A percentile compares a stretch with the other conserved stretches of the same genome.
These are phyloP conservation scores for Cetoscarus ocellatus DNA, from an alignment of 2,797 vertebrate genomes.

Conservation along the genomic window DNA sequence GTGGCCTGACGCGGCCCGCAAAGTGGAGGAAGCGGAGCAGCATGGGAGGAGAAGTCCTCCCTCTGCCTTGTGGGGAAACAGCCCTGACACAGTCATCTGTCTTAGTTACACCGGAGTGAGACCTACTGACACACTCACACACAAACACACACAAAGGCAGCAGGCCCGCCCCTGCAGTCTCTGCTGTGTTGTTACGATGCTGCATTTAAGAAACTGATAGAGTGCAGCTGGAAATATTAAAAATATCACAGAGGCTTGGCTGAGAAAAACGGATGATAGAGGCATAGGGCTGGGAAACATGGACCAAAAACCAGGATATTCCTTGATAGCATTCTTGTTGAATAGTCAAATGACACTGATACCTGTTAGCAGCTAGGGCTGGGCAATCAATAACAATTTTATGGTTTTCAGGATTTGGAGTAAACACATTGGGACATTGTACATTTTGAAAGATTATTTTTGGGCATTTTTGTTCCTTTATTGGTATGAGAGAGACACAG, in stretches of 20 bases:
- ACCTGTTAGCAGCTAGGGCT: too few relatives aligned
- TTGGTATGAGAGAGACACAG: too few relatives aligned
- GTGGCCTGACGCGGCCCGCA: constrained; percentile 43
- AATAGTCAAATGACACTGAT: too few relatives aligned
- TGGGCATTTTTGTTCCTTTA: too few relatives aligned
- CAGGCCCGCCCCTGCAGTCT: constrained; percentile 54
- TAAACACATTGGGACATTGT: too few relatives aligned
- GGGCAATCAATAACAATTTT: too few relatives aligned
- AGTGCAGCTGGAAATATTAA: constrained; percentile 73
- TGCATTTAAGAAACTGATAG: constrained; percentile 81
- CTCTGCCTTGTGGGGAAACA: constrained; percentile 66
- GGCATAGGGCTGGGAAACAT: background rate
- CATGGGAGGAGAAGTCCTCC: constrained; percentile 62
- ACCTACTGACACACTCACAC: constrained; percentile 69
- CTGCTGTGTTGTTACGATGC: constrained; percentile 76
- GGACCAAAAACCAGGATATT: too few relatives aligned
- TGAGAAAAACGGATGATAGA: constrained; percentile 52
- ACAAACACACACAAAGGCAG: constrained; percentile 62
- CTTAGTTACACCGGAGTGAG: constrained; percentile 82
- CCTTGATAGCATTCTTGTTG: too few relatives aligned
- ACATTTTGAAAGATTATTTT: too few relatives aligned
- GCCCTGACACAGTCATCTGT: constrained; percentile 82
- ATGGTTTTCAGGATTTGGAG: too few relatives aligned
- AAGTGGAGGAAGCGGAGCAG: constrained; percentile 55
- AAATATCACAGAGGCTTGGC: constrained; percentile 62